Evolutionary conservation across 2,113 vertebrate genomes (phyloP).

Genomic region (Seriola aureovittata): DNA sequence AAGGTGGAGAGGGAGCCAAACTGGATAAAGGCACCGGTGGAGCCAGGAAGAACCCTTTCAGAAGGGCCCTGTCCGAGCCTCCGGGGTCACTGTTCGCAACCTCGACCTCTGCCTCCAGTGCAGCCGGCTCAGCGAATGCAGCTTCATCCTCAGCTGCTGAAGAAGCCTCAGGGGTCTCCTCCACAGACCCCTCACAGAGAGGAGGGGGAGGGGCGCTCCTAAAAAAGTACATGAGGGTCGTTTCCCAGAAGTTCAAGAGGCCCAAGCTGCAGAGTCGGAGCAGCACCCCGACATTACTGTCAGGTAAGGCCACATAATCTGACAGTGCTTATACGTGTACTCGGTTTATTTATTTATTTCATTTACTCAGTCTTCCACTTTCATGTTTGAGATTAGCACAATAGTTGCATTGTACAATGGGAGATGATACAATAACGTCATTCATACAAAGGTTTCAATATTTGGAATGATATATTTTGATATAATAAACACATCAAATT

Average conservation of each 20-base stretch:
- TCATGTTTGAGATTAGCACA: background rate
- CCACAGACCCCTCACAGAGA: conserved; percentile 74
- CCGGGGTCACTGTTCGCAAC: conserved; percentile 73
- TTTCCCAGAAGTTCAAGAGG: conserved; percentile 85
- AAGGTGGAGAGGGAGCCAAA: conserved; percentile 51
- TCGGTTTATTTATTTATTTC: background rate
- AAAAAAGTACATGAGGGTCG: conserved; percentile 85
- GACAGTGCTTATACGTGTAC: background rate
- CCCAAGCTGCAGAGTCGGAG: conserved; percentile 71
- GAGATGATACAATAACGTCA: background rate
- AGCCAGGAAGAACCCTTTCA: conserved; percentile 87
- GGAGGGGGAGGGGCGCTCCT: conserved; percentile 78
- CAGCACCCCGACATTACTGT: conserved; percentile 45
- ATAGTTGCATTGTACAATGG: background rate
- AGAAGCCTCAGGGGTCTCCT: conserved; percentile 50
- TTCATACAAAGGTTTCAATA: background rate
- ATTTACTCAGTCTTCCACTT: background rate
- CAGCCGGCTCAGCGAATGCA: conserved; percentile 23
- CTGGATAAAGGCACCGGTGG: conserved; percentile 32
- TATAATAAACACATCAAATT: background rate
- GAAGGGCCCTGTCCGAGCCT: conserved; percentile 88
- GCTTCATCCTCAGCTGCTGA: conserved; percentile 43
- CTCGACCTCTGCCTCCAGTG: conserved; percentile 40
- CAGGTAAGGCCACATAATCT: conserved; percentile 47
- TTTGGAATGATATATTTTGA: background rate